A percentile compares a stretch with the other conserved stretches of the same genome.
Conservation (phyloP, 2,113 vertebrate genomes). For the Dipodomys merriami region DNA sequence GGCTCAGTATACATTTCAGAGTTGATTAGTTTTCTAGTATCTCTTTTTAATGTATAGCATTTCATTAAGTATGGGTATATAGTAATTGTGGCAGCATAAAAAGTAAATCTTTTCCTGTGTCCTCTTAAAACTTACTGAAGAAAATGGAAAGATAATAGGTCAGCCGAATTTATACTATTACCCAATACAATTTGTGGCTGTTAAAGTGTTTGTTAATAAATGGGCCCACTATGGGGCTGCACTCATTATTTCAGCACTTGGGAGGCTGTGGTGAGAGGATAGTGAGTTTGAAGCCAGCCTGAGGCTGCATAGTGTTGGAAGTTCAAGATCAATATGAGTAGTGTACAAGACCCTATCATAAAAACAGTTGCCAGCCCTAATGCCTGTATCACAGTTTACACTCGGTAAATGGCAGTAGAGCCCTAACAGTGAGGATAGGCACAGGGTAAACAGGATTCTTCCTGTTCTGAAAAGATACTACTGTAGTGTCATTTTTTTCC, state of each 20-base stretch:
- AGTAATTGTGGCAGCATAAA: slow-evolving; percentile 13
- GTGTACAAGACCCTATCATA: no score
- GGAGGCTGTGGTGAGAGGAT: no score
- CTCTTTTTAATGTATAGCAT: background rate
- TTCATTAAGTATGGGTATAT: slow-evolving; percentile 43
- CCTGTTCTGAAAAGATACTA: background rate
- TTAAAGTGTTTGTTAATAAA: slow-evolving; percentile 12
- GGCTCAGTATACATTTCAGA: background rate
- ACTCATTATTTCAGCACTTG: no score
- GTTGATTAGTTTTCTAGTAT: background rate
- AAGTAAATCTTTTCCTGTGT: slow-evolving; percentile 14
- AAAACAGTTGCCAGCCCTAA: no score
- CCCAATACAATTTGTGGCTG: background rate
- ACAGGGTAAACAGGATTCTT: background rate
- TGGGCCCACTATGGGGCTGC: no score
- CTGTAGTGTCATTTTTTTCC: background rate
- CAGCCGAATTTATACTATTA: slow-evolving; percentile 9
- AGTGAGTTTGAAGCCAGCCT: no score
- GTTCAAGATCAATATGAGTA: no score
- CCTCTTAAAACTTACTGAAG: slow-evolving; percentile 3
- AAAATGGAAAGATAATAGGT: background rate
- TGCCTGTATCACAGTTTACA: background rate
- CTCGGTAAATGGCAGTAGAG: background rate
- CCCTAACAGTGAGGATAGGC: background rate
- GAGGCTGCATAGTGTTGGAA: no score